phyloP scores from a whole-genome alignment of 2,888 invertebrate genomes.

The Pilophorus perplexus region DNA sequence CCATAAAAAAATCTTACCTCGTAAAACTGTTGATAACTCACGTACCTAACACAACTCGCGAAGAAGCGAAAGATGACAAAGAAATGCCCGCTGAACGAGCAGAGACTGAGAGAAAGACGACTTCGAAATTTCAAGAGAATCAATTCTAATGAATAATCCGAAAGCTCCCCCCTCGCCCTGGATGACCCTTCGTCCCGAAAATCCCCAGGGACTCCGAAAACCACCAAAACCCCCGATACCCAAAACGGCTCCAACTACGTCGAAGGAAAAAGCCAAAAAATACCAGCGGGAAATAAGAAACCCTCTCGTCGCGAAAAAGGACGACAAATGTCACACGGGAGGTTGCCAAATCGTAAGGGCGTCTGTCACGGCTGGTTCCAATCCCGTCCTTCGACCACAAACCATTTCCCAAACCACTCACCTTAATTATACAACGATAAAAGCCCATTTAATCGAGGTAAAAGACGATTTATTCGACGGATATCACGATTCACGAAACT shows the following conservation, averaged over 20 bases:
- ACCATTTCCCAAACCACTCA: no score
- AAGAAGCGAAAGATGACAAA: not conserved
- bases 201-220: no score
- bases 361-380: no score
- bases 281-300: no score
- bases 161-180: not conserved
- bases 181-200: conserved; percentile 36
- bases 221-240: no score
- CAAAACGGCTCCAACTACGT: no score
- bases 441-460: conserved; percentile 26
- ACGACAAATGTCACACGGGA: no score
- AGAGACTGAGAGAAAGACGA: not conserved
- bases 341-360: conserved; percentile 37
- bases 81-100: not conserved
- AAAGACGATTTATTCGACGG: not conserved
- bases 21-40: no score
- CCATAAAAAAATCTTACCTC: no score
- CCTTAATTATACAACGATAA: conserved; percentile 25
- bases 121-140: conserved; percentile 15
- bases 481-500: not conserved
- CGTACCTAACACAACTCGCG: not conserved
- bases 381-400: no score
- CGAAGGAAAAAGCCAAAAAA: no score
- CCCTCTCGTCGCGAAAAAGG: no score
- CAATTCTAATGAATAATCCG: conserved; percentile 36